phyloP scores from a whole-genome alignment of 1,140 invertebrate species.

The Bombus haemorrhoidalis region DNA sequence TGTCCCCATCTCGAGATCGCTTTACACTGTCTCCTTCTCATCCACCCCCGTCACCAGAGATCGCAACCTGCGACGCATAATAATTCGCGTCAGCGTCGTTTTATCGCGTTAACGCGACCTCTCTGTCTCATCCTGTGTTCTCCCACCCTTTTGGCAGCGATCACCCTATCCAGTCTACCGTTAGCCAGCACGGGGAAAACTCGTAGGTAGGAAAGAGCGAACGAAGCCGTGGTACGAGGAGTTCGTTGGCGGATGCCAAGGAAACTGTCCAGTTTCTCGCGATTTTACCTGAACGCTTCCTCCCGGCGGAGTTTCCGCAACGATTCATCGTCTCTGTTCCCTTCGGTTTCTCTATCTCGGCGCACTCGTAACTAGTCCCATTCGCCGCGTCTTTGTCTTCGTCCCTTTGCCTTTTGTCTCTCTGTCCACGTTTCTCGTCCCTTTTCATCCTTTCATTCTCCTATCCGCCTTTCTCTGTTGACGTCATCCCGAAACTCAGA shows the following conservation, averaged over 20 bases:
- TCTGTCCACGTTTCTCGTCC: not conserved
- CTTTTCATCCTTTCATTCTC: not conserved
- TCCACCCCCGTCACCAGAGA: conserved; percentile 28
- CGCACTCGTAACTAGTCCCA: not conserved
- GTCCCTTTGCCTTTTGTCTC: not conserved
- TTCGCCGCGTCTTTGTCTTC: conserved; percentile 13
- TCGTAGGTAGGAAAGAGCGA: not conserved
- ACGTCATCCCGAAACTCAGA: conserved; percentile 52
- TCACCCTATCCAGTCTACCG: not conserved
- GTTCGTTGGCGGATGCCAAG: conserved; percentile 34
- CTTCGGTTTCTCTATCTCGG: not conserved
- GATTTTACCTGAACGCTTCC: conserved; percentile 46
- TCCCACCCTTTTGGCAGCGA: conserved; percentile 18
- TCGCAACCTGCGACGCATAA: conserved; percentile 58
- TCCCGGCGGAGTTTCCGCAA: conserved; percentile 33
- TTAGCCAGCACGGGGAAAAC: not conserved
- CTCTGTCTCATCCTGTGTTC: not conserved
- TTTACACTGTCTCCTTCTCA: conserved; percentile 39
- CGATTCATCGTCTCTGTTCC: no score
- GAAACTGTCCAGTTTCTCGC: conserved; percentile 44
- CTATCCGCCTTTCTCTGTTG: not conserved
- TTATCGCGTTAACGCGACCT: conserved; percentile 62
- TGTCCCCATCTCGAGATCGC: conserved; percentile 12
- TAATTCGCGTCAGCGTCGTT: conserved; percentile 59
- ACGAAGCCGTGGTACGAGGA: not conserved